These are phyloP conservation scores for Enhydra lutris DNA, from an alignment of 2,113 vertebrate genomes.

Conservation along the genomic window DNA sequence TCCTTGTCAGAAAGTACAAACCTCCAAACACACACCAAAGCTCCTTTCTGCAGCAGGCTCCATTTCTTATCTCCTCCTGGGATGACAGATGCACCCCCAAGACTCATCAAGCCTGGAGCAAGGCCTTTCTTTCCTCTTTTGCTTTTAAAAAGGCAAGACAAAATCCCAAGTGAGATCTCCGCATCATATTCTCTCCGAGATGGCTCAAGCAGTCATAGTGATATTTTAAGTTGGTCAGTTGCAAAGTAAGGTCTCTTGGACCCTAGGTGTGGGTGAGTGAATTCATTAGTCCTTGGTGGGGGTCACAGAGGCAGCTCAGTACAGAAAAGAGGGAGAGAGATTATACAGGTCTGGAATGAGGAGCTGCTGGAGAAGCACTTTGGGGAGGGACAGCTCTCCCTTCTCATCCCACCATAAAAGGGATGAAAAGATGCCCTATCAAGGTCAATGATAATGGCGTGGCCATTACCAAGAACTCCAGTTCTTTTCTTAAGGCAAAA, in stretches of 20 bases:
- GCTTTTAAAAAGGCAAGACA: background rate
- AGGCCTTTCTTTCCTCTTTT: background rate
- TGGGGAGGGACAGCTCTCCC: background rate
- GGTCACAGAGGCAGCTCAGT: background rate
- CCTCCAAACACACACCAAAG: background rate
- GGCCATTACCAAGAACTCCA: background rate
- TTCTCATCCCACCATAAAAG: background rate
- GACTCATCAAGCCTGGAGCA: background rate
- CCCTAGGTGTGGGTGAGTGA: background rate
- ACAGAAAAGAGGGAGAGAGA: background rate
- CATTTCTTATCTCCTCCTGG: background rate
- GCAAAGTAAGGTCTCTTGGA: slow-evolving; percentile 7
- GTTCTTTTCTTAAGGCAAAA: background rate
- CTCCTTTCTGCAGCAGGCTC: background rate
- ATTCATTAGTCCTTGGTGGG: background rate
- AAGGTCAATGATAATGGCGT: background rate
- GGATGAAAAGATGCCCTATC: background rate
- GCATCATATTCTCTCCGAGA: background rate
- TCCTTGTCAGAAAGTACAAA: background rate
- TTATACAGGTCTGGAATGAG: background rate
- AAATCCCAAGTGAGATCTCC: background rate
- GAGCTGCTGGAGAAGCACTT: background rate
- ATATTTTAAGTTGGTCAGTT: background rate
- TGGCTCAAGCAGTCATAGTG: background rate
- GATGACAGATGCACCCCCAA: background rate